Conservation (phyloP, 2,797 vertebrate genomes). For the Siniperca undulata region DNA sequence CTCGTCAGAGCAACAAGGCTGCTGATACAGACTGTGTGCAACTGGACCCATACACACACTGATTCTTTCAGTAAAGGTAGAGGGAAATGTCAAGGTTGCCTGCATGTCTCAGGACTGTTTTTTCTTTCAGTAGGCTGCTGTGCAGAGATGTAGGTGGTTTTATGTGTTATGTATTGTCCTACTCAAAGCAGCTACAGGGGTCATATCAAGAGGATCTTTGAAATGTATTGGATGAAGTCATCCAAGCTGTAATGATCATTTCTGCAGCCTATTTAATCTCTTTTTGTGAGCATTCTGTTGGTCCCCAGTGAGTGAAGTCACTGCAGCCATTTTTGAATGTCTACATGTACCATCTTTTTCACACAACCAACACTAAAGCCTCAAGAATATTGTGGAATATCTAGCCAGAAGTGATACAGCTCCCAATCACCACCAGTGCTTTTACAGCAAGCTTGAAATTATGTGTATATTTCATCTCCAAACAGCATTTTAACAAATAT, state of each 20-base stretch:
- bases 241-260: not conserved
- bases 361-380: not conserved
- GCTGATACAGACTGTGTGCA: conserved; percentile 32
- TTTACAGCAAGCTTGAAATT: not conserved
- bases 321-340: not conserved
- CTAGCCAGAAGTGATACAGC: not conserved
- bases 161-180: not conserved
- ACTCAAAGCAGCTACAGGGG: not conserved
- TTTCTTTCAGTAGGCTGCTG: too few species aligned
- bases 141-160: not conserved
- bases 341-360: not conserved
- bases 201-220: not conserved
- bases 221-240: not conserved
- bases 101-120: not conserved
- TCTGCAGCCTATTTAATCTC: not conserved
- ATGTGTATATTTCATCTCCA: not conserved
- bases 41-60: conserved; percentile 30
- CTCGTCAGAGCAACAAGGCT: conserved; percentile 29
- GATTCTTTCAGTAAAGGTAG: conserved; percentile 20
- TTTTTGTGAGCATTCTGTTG: not conserved
- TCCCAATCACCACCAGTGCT: not conserved
- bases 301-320: not conserved
- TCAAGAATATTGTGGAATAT: not conserved
- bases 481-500: not conserved
- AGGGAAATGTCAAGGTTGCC: conserved; percentile 12